Evolutionary conservation across 64 coral and sea anemone species (phyloP).

Genomic region (Dendrophyllia cribrosa): DNA sequence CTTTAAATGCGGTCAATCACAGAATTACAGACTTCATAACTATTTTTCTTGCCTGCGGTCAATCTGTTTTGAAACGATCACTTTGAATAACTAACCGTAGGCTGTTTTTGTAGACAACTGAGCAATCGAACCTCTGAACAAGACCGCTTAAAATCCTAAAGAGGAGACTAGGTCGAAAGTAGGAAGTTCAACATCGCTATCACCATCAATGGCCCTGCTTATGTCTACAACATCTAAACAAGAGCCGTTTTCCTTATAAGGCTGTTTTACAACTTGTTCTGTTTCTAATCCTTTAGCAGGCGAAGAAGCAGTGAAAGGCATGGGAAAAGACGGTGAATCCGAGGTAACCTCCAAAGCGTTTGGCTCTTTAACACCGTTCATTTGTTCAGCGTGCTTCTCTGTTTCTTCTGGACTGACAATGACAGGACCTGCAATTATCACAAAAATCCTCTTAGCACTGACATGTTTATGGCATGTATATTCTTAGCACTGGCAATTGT

Average conservation of each 20-base stretch:
- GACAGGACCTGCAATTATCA: too few relatives aligned
- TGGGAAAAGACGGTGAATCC: not conserved
- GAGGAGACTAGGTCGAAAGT: constrained; percentile 32
- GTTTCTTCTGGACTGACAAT: not conserved
- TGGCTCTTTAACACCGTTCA: not conserved
- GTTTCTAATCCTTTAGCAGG: not conserved
- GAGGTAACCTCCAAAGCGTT: not conserved
- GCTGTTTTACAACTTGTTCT: not conserved
- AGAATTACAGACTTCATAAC: too few relatives aligned
- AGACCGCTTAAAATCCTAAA: constrained; percentile 3
- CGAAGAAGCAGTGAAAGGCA: not conserved
- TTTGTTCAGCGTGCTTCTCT: not conserved
- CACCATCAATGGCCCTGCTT: not conserved
- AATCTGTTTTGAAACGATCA: too few relatives aligned
- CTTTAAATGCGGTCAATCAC: too few relatives aligned
- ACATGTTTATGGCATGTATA: too few relatives aligned
- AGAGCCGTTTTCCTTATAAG: not conserved
- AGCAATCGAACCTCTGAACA: too few relatives aligned
- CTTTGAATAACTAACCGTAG: not conserved
- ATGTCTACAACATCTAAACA: not conserved
- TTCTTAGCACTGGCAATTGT: too few relatives aligned
- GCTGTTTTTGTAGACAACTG: not conserved
- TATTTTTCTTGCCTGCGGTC: too few relatives aligned
- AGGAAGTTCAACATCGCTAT: not conserved
- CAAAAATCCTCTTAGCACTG: too few relatives aligned